Conservation (phyloP, 2,888 invertebrate species). For the Pachycephus smyrnensis region DNA sequence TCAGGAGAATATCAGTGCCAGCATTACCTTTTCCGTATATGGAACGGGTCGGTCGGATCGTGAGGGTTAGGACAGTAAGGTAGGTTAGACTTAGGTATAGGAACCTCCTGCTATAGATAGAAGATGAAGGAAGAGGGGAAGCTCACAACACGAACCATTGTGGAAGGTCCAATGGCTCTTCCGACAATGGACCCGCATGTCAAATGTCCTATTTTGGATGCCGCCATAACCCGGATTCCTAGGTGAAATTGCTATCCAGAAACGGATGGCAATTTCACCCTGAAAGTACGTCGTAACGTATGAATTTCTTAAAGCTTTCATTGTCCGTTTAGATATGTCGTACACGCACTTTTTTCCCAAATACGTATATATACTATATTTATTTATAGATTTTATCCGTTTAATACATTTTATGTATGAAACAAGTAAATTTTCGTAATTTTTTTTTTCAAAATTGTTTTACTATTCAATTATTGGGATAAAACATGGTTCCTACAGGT, state of each 20-base stretch:
- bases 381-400: background rate
- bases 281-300: background rate
- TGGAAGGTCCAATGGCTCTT: constrained; percentile 2
- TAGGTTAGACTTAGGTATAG: background rate
- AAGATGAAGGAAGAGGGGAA: background rate
- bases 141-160: background rate
- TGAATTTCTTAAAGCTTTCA: background rate
- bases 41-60: background rate
- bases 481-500: too few relatives aligned
- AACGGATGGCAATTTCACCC: background rate
- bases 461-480: too few relatives aligned
- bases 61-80: background rate
- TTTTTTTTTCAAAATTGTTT: too few relatives aligned
- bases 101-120: background rate
- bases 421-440: too few relatives aligned
- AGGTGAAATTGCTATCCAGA: background rate
- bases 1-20: background rate
- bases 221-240: constrained; percentile 10
- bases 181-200: constrained; percentile 58
- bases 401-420: background rate
- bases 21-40: constrained; percentile 20
- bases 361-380: too few relatives aligned
- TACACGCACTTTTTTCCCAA: background rate
- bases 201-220: constrained; percentile 49
- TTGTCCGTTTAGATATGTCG: too few relatives aligned